A percentile compares a stretch with the other conserved stretches of the same genome.
phyloP scores from a whole-genome alignment of 2,113 vertebrate species.

The Thamnaconus septentrionalis region DNA sequence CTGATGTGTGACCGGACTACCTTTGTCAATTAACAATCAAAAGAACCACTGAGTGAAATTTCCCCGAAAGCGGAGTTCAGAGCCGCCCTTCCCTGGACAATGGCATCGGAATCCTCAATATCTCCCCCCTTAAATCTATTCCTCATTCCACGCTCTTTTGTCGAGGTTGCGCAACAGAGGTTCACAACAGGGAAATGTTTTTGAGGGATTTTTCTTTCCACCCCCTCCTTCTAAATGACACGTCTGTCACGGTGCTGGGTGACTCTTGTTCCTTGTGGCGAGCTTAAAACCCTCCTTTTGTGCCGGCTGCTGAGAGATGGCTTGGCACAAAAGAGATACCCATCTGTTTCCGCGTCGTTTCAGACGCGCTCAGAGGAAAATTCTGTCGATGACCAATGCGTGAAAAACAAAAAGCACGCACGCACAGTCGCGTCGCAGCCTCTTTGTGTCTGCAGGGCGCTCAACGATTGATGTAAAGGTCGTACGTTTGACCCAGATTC shows the following conservation, averaged over 20 bases:
- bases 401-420: too few species aligned
- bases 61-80: neutral
- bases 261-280: neutral
- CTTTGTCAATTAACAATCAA: too few species aligned
- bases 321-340: neutral
- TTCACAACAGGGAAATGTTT: conserved; percentile 11
- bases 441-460: too few species aligned
- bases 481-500: too few species aligned
- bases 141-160: conserved; percentile 20
- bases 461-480: too few species aligned
- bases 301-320: neutral
- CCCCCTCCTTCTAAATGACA: too few species aligned
- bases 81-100: neutral
- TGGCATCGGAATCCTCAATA: neutral
- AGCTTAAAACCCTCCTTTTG: conserved; percentile 6
- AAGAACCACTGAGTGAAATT: too few species aligned
- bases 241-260: neutral
- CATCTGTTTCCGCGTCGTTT: conserved; percentile 23
- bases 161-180: conserved; percentile 6
- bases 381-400: too few species aligned
- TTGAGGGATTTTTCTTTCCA: neutral
- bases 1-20: too few species aligned
- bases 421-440: too few species aligned
- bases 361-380: neutral
- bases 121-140: neutral